Base-by-base conservation (phyloP, 1,140 invertebrate genomes). In the Musca domestica region DNA sequence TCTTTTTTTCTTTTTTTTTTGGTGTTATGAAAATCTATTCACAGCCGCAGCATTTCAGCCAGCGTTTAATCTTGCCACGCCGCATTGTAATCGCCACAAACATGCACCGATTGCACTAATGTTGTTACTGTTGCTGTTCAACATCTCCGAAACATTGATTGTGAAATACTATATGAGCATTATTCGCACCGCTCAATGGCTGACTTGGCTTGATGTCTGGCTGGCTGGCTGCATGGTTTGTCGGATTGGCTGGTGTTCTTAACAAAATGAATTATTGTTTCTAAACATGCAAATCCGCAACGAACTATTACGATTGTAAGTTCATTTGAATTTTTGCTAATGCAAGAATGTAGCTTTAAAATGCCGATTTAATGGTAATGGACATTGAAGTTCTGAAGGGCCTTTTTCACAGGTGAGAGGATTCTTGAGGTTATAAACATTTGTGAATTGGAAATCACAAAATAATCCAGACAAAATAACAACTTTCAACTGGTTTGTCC, bases 91-190 rank as follows among this genome's bases (percentile, higher is more conserved):
- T 19, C 48, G n/a, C 20, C 48, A 19, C 48, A 22, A 19, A 19
- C 20, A 51, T 56, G 23, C 52, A 56, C 34, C 27, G 34, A 61
- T 61, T 41, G 27, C 30, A 27, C 23, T 56, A 23, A 15, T 56
- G 23, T 30, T 19, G 7, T n/a, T 20, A n/a, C 54, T 15, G 27
- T n/a, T 58, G 27, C 15, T 34, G 56, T 61, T 61, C 27, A 61
- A 61, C 56, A 61, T 34, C 56, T 61, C 19, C 17, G 14, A 56
- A 61, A 61, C 27, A 34, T 61, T 61, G 56, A 61, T 61, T 61
- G 56, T 61, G 56, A 61, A 61, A 61, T 61, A 61, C 56, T 19
- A 61, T 17, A 27, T 61, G 27, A 12, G 34, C 34, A 41, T 41
- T 41, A 41, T 41, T 41, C 34, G 34, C 34, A 41, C 34, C 12